A percentile compares a stretch with the other conserved stretches of the same genome.
These are phyloP conservation scores for Oryzias celebensis DNA, from an alignment of 2,113 vertebrate species.

Conservation along the genomic window DNA sequence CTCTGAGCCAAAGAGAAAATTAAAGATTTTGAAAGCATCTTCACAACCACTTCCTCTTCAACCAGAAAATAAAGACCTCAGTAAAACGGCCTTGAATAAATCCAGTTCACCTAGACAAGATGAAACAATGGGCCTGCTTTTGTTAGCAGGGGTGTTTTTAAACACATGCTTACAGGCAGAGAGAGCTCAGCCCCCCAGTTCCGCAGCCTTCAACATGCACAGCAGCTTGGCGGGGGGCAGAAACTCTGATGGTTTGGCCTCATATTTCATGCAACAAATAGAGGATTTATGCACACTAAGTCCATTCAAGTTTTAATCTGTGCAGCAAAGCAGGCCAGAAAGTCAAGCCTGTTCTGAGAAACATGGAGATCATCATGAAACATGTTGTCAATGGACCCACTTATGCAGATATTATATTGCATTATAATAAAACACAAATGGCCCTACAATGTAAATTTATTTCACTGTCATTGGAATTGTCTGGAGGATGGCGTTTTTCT, in stretches of 20 bases:
- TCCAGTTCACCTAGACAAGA: slow-evolving; percentile 53
- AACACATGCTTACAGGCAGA: slow-evolving; percentile 48
- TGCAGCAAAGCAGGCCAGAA: neutral
- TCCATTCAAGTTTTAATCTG: neutral
- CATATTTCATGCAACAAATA: slow-evolving; percentile 9
- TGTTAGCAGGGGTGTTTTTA: slow-evolving; percentile 54
- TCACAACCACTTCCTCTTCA: slow-evolving; percentile 18
- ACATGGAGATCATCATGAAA: too few species aligned
- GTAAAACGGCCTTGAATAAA: slow-evolving; percentile 25
- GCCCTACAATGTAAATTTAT: too few species aligned
- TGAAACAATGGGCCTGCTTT: slow-evolving; percentile 17
- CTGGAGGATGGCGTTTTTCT: too few species aligned
- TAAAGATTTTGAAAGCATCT: slow-evolving; percentile 16
- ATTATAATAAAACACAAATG: too few species aligned
- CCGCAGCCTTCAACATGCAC: slow-evolving; percentile 42
- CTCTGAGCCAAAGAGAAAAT: slow-evolving; percentile 2
- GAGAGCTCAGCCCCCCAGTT: slow-evolving; percentile 13
- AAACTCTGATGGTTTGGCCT: slow-evolving; percentile 20
- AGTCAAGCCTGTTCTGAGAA: too few species aligned
- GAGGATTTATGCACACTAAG: neutral
- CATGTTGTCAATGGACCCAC: too few species aligned
- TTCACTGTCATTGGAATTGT: too few species aligned
- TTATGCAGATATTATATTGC: too few species aligned
- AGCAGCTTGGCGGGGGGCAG: slow-evolving; percentile 48
- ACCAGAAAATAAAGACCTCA: slow-evolving; percentile 1